Evolutionary conservation across 2,113 vertebrate genomes (phyloP).

Genomic region (Copsychus sechellarum): DNA sequence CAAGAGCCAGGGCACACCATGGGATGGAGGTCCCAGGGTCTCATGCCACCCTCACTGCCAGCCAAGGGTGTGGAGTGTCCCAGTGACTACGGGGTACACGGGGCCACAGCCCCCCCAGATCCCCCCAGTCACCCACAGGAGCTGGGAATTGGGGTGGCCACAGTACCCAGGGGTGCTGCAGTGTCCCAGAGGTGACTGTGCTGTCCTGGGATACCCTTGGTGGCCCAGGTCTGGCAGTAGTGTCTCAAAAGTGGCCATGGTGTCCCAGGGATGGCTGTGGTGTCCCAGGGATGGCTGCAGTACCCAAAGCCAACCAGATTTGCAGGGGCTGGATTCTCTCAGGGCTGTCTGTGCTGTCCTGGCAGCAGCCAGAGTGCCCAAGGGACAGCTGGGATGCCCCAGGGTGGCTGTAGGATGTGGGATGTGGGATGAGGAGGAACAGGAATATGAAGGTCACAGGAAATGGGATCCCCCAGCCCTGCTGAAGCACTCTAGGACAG

Average conservation of each 20-base stretch:
- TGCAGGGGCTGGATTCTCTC: neutral
- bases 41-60: neutral
- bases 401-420: neutral
- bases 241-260: neutral
- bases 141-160: neutral
- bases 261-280: neutral
- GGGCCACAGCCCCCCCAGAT: accelerated
- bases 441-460: neutral
- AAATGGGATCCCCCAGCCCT: accelerated
- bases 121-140: neutral
- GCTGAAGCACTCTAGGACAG: neutral
- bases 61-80: neutral
- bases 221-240: neutral
- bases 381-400: accelerated
- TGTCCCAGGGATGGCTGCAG: neutral
- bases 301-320: neutral
- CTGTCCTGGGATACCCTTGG: neutral
- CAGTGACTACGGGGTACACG: accelerated
- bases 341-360: neutral
- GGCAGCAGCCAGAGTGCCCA: neutral
- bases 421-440: neutral
- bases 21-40: neutral
- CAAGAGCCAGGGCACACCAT: accelerated
- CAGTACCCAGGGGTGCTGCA: neutral
- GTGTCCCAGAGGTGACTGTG: neutral